Evolutionary conservation across 2,888 invertebrate species (phyloP), one percentile per base, ranked within the genome.

Genomic region (Diabrotica balteata): DNA sequence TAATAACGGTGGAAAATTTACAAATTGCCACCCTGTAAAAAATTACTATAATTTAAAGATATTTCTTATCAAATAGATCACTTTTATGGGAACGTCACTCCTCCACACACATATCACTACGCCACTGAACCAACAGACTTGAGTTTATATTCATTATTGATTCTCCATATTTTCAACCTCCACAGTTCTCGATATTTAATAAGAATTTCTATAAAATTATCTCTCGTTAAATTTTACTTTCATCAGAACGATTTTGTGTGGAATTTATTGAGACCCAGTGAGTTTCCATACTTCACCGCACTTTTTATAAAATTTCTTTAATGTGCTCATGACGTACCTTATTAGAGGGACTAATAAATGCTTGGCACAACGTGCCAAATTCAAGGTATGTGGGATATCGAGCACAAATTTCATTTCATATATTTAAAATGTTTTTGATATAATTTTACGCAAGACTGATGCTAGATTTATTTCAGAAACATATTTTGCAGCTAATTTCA

Each of bases 131-230:
- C 32, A 32, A 32, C 32, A 32, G 32, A 10, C 9, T 47, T 47
- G 47, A 10, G 8, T 47, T 59, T 59, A 59, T 59, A 59, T 49
- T 59, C 50, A 47, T 50, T 50, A 59, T 59, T 59, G 59, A 49
- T 58, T 47, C 47, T 22, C 46, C 32, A 58, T 47, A 58, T 22
- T 58, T 58, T 58, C 22, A 58, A 58, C 32, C 58, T 49, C 10
- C 10, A 47, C 22, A 46, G 8, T 58, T 17, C 7, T 46, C 17
- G 46, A 58, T 49, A 49, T 46, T 32, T 58, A 46, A 58, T 58
- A 58, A 58, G 32, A 47, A 46, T 58, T 58, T 58, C 58, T 58
- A 46, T 47, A 53, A 32, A 53, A 53, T 53, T 53, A 53, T 53
- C 53, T 53, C 53, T 53, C 53, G 53, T 53, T 53, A 32, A 17